phyloP scores from a whole-genome alignment of 2,888 invertebrate genomes.

The Synergus gifuensis region DNA sequence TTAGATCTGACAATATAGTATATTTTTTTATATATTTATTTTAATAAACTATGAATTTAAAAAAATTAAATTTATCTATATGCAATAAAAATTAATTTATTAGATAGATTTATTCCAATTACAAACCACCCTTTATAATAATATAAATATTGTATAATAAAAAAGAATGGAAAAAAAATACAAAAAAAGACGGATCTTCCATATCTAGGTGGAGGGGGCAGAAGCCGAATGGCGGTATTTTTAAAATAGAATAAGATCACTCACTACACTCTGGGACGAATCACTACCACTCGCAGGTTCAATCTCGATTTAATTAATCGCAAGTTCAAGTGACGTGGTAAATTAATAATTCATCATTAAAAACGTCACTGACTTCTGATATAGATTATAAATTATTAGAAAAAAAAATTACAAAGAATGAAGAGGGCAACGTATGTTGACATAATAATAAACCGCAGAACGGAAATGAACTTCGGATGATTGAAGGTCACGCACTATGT shows the following conservation, averaged over 20 bases:
- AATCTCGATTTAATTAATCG: not conserved
- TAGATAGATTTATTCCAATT: not conserved
- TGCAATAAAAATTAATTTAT: no score
- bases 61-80: no score
- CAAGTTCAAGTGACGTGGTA: not conserved
- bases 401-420: not conserved
- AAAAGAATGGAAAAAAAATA: not conserved
- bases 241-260: constrained; percentile 4
- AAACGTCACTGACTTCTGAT: constrained; percentile 8
- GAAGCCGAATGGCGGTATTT: constrained; percentile 15
- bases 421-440: not conserved
- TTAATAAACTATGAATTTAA: no score
- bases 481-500: constrained; percentile 9
- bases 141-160: not conserved
- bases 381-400: constrained; percentile 9
- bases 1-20: no score
- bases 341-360: constrained; percentile 15
- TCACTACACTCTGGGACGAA: constrained; percentile 26
- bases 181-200: not conserved
- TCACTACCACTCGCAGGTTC: constrained; percentile 23
- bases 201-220: not conserved
- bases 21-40: no score
- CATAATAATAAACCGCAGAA: not conserved
- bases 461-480: constrained; percentile 22
- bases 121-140: no score